Conservation (phyloP, 2,113 vertebrate genomes). For the Salvator merianae region DNA sequence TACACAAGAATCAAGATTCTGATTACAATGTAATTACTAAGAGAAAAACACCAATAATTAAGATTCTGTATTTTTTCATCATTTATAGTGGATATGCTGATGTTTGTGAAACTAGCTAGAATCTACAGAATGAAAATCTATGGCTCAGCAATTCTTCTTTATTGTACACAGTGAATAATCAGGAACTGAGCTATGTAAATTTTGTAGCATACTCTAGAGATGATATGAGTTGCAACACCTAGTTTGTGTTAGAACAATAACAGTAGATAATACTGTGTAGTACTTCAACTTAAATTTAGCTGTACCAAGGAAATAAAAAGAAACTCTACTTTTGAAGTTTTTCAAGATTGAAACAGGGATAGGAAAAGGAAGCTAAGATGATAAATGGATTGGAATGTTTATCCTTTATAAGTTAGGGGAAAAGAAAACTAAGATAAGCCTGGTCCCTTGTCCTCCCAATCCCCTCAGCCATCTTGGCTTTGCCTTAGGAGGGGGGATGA, state of each 20-base stretch:
- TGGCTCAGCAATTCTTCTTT: background rate
- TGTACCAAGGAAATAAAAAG: background rate
- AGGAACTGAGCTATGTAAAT: background rate
- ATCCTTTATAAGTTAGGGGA: background rate
- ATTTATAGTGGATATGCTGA: background rate
- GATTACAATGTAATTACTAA: background rate
- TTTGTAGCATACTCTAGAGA: background rate
- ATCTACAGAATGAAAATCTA: background rate
- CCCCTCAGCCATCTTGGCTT: too few species aligned
- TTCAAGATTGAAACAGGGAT: background rate
- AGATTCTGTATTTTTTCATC: background rate
- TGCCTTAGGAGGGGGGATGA: too few species aligned
- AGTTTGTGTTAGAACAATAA: background rate
- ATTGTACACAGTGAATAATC: background rate
- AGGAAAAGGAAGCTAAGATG: background rate
- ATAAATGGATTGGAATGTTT: background rate
- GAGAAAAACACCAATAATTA: background rate
- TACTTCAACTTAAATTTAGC: constrained; percentile 2
- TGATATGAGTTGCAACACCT: background rate
- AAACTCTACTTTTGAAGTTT: constrained; percentile 10
- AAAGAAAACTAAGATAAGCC: background rate
- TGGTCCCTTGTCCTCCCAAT: too few species aligned
- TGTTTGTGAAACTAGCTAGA: background rate
- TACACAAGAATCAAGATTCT: background rate
- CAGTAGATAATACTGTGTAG: background rate